Evolutionary conservation across 1,140 invertebrate species (phyloP).

Genomic region (Galendromus occidentalis): DNA sequence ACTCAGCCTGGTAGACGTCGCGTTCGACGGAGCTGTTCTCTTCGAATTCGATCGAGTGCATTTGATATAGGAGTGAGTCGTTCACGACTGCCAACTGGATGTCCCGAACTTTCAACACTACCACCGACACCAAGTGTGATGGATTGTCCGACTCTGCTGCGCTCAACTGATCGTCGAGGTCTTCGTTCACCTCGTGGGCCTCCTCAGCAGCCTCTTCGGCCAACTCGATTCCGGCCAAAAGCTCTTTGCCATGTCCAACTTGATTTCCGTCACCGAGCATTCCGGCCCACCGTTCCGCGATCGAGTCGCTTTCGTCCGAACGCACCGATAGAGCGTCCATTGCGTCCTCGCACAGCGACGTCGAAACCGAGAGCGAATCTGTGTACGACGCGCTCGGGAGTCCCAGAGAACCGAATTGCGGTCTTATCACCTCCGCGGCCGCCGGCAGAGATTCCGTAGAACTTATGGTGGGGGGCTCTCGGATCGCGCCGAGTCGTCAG

Average conservation of each 20-base stretch:
- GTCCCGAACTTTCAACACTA: neutral
- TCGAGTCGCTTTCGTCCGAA: neutral
- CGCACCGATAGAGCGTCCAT: neutral
- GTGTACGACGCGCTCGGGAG: neutral
- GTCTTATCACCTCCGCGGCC: neutral
- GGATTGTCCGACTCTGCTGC: neutral
- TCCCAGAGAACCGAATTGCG: neutral
- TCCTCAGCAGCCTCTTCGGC: conserved; percentile 3
- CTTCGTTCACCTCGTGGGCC: neutral
- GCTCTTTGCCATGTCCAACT: neutral
- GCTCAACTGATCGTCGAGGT: neutral
- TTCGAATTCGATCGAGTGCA: conserved; percentile 9
- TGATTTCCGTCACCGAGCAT: neutral
- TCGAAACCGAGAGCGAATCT: neutral
- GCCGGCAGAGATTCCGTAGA: neutral
- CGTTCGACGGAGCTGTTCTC: neutral
- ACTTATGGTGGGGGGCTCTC: conserved; percentile 6
- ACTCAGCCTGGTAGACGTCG: conserved; percentile 1
- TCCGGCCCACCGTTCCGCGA: neutral
- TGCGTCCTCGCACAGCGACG: neutral
- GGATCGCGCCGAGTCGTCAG: conserved; percentile 3
- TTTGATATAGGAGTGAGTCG: neutral
- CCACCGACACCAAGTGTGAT: neutral
- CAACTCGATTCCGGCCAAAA: neutral
- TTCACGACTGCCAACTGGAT: neutral